Base-by-base conservation (phyloP, 2,113 vertebrate species). In the Sturnira hondurensis region DNA sequence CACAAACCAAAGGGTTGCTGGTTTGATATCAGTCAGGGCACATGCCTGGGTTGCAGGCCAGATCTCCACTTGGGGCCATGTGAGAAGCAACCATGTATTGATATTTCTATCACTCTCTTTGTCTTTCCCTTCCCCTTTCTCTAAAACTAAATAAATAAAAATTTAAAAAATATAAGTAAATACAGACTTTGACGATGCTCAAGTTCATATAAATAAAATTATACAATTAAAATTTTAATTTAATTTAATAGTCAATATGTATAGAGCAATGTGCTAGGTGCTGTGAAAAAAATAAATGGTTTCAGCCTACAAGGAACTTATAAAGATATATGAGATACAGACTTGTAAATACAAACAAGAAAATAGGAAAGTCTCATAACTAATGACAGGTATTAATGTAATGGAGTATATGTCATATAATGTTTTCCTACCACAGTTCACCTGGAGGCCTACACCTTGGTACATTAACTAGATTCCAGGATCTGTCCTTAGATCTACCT, bases 161-260 rank as follows among this genome's bases (percentile, higher is more conserved):
- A 17, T 17, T 54, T 54, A 19, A 19, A 54, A 54, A 54, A 54
- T 54, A 54, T 19, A 54, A 19, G 20, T 54, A 54, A 54, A 54
- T 68, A 41, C 24, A 74, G 70, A 33, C 6, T 82, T 92, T 65
- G 11, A 36, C 26, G 26, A 45, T 80, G 43, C 67, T 90, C 58
- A 95, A 89, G 74, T 94, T 73, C 67, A 70, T 15, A 89, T 63
- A 56, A 58, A 80, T 89, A 91, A 93, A 97, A 88, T 94, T 82
- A 94, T 89, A 83, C 88, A 85, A 93, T 71, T 45, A 73, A 92
- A 92, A 33, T 78, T 92, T 96, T 94, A 82, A 71, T 81, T 70
- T 91, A 86, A 78, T 91, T 95, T 68, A 80, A 38, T 76, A 92
- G 54, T 73, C 82, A 93, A 83, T 96, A 88, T 80, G 81, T 88